These are phyloP conservation scores for Ursus arctos DNA, from an alignment of 2,113 vertebrate genomes.

Conservation along the genomic window DNA sequence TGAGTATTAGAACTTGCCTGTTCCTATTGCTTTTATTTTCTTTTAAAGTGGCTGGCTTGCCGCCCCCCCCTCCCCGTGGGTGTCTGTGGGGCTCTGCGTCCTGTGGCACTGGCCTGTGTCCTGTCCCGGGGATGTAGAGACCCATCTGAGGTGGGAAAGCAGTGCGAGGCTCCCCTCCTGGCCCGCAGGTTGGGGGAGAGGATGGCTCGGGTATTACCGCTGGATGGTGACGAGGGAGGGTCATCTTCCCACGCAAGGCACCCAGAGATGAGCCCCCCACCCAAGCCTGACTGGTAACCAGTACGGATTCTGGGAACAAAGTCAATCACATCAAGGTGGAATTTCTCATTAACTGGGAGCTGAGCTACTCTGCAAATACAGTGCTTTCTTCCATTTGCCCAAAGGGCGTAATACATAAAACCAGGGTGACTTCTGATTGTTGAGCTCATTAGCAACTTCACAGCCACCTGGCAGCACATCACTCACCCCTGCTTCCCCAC, in stretches of 20 bases:
- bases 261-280: too few species aligned
- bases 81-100: rapidly evolving
- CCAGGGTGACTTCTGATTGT: background rate
- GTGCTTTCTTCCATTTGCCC: background rate
- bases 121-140: background rate
- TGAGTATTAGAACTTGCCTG: background rate
- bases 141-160: rapidly evolving
- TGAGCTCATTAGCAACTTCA: background rate
- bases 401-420: background rate
- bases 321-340: background rate
- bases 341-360: background rate
- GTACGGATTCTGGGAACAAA: background rate
- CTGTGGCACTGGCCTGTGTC: rapidly evolving
- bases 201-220: too few species aligned
- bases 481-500: background rate
- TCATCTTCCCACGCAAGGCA: rapidly evolving
- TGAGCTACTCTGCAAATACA: background rate
- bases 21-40: background rate
- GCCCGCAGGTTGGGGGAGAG: background rate
- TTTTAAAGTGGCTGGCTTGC: background rate
- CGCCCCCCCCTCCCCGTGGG: background rate
- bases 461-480: background rate
- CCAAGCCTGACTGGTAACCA: background rate
- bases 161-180: rapidly evolving
- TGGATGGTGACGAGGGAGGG: too few species aligned